These are phyloP conservation scores for Urocitellus parryii DNA, from an alignment of 2,113 vertebrate genomes.

Conservation along the genomic window DNA sequence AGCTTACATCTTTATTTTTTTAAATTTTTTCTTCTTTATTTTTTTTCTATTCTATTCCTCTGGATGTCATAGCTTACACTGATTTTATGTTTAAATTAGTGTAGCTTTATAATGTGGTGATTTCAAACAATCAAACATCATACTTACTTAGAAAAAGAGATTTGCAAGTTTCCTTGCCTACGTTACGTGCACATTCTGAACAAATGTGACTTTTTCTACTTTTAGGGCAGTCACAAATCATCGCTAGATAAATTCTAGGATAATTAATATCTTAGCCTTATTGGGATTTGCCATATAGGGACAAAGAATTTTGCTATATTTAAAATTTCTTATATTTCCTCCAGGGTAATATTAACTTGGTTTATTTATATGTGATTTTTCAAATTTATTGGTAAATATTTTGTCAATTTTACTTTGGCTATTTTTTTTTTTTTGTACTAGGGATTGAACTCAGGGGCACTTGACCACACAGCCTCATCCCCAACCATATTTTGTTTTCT, in stretches of 20 bases:
- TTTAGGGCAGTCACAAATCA: not conserved
- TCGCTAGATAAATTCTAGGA: not conserved
- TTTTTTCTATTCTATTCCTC: not conserved
- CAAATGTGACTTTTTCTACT: not conserved
- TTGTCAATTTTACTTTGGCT: not conserved
- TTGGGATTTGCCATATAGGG: not conserved
- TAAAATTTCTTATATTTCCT: not conserved
- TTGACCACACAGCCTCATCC: no score
- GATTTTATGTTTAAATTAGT: not conserved
- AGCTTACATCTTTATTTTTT: not conserved
- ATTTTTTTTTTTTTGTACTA: not conserved
- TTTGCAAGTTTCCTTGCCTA: not conserved
- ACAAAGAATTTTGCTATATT: not conserved
- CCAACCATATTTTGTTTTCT: no score
- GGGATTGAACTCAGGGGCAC: no score
- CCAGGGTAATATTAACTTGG: not conserved
- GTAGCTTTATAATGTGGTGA: not conserved
- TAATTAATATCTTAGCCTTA: not conserved
- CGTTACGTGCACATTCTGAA: not conserved
- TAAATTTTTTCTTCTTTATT: not conserved
- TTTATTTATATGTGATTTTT: not conserved
- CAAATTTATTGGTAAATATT: not conserved
- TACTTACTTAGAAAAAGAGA: not conserved
- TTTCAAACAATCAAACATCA: not conserved
- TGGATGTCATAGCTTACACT: not conserved